These are phyloP conservation scores for Siniperca obscura DNA, from an alignment of 2,797 vertebrate species.

Conservation along the genomic window DNA sequence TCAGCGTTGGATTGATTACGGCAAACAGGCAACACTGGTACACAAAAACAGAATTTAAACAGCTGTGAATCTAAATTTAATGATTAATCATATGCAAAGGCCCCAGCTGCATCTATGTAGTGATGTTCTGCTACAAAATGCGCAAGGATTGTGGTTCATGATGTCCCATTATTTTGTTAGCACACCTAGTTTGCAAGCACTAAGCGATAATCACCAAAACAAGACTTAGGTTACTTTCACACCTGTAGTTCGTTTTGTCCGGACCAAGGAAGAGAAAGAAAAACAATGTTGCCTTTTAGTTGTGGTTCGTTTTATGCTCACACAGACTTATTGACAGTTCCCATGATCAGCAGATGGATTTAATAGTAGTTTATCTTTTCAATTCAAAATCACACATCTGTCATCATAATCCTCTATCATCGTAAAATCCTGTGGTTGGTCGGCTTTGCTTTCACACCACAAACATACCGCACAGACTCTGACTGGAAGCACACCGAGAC, in stretches of 20 bases:
- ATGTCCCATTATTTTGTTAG: not conserved
- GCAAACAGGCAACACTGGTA: slow-evolving; percentile 95
- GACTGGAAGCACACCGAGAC: too few species aligned
- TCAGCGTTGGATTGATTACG: slow-evolving; percentile 97
- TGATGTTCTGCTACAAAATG: not conserved
- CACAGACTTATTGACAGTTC: not conserved
- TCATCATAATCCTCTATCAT: too few species aligned
- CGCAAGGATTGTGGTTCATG: not conserved
- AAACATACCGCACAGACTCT: too few species aligned
- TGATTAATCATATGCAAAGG: not conserved
- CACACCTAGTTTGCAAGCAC: not conserved
- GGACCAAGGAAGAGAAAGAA: not conserved
- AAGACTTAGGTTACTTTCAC: not conserved
- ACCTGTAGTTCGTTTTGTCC: not conserved
- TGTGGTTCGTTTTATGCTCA: not conserved
- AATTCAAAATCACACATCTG: too few species aligned
- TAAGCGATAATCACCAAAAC: not conserved
- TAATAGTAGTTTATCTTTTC: too few species aligned
- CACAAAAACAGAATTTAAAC: not conserved
- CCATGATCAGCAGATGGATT: too few species aligned
- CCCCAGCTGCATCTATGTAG: not conserved
- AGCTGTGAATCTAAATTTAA: not conserved
- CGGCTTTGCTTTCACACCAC: too few species aligned
- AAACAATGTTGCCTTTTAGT: not conserved
- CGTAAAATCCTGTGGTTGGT: too few species aligned